These are phyloP conservation scores for Trichomycterus rosablanca DNA, from an alignment of 2,113 vertebrate genomes.

Conservation along the genomic window DNA sequence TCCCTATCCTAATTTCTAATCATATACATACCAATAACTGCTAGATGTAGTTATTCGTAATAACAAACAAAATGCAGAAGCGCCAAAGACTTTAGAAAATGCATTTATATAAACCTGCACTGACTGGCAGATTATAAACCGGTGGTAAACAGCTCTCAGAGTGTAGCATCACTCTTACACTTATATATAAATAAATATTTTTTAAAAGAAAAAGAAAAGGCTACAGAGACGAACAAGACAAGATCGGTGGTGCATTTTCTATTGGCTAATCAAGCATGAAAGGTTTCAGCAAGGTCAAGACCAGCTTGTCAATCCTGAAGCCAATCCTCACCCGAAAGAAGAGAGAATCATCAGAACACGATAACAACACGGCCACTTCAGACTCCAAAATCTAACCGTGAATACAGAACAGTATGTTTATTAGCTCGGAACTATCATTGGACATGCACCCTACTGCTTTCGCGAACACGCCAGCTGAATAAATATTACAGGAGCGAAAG, in stretches of 20 bases:
- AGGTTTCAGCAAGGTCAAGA: background rate
- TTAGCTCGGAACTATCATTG: too few relatives aligned
- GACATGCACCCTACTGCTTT: too few relatives aligned
- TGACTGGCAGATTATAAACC: background rate
- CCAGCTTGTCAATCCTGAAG: slow-evolving; percentile 2
- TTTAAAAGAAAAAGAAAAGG: slow-evolving; percentile 15
- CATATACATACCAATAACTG: too few relatives aligned
- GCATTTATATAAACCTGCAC: background rate
- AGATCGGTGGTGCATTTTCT: slow-evolving; percentile 24
- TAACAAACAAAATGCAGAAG: too few relatives aligned
- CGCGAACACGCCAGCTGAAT: too few relatives aligned
- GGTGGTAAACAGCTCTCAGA: slow-evolving; percentile 18
- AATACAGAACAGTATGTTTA: too few relatives aligned
- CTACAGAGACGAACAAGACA: slow-evolving; percentile 20
- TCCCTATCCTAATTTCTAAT: too few relatives aligned
- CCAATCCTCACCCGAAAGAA: background rate
- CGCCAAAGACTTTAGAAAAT: too few relatives aligned
- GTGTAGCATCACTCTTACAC: background rate
- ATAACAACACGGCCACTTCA: background rate
- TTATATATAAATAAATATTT: too few relatives aligned
- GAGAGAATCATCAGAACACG: too few relatives aligned
- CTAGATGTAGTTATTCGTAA: too few relatives aligned
- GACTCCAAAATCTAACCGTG: too few relatives aligned
- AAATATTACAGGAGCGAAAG: background rate
- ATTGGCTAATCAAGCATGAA: slow-evolving; percentile 30